Percentiles rank a stretch among this genome's conserved stretches.
phyloP scores from a whole-genome alignment of 2,888 invertebrate genomes.

The Argyresthia albistria region DNA sequence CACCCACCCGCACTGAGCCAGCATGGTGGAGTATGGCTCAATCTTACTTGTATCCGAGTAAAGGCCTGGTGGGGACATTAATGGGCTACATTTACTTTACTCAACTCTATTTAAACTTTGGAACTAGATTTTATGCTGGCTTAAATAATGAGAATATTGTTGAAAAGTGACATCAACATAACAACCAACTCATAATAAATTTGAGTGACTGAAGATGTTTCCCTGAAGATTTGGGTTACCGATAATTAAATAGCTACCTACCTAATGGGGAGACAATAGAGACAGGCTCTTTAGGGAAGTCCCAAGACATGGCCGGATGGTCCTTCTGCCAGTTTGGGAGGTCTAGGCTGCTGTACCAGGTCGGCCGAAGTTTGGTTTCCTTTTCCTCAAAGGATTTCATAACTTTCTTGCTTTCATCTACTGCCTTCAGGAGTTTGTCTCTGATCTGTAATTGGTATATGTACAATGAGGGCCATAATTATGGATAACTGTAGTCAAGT shows the following conservation, averaged over 20 bases:
- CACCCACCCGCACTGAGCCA: no score
- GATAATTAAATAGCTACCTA: slow-evolving; percentile 18
- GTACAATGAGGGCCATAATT: no score
- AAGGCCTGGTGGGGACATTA: no score
- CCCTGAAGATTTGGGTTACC: no score
- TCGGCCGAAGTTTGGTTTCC: slow-evolving; percentile 42
- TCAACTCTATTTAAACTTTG: no score
- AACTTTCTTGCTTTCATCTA: slow-evolving; percentile 64
- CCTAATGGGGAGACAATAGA: slow-evolving; percentile 49
- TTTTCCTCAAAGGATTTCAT: slow-evolving; percentile 66
- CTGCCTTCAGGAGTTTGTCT: slow-evolving; percentile 63
- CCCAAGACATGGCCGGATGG: slow-evolving; percentile 64
- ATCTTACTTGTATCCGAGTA: no score
- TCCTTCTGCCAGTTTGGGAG: slow-evolving; percentile 63
- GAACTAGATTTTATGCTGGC: background rate
- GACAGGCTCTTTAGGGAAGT: slow-evolving; percentile 58
- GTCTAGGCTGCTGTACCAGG: slow-evolving; percentile 54
- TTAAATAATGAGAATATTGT: background rate
- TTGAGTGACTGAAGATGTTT: no score
- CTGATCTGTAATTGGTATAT: slow-evolving; percentile 39
- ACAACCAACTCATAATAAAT: no score
- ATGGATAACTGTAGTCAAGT: background rate
- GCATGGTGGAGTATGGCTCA: no score
- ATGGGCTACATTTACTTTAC: no score
- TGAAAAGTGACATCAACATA: background rate